Evolutionary conservation across 2,113 vertebrate species (phyloP), one percentile per base, ranked within the genome.

Genomic region (Catagonus wagneri): DNA sequence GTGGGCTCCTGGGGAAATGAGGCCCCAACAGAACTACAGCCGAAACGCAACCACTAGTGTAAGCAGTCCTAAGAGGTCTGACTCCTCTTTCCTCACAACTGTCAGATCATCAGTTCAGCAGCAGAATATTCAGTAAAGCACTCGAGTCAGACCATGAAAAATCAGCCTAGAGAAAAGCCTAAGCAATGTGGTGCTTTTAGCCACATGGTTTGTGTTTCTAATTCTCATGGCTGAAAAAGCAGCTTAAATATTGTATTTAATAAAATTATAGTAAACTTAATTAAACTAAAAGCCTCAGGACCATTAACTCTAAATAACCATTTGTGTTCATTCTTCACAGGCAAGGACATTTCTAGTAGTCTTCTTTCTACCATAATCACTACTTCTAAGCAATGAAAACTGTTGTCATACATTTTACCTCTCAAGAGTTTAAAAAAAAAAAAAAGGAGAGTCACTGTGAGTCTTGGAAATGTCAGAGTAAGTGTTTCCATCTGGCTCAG

Each of bases 201-300:
- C 66, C 20, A 92, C 22, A 50, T 29, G n/a, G 32, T 44, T 69
- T 76, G 54, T 44, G 61, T 56, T 74, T 89, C 36, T 76, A 76
- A 80, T 69, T 36, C 79, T 74, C 34, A 25, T 63, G 11, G 56
- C 19, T 90, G 11, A 88, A 80, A 90, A 50, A 36, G 78, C 25
- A 90, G 61, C 32, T 50, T 84, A 86, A 74, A 79, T 63, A 29
- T 8, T 58, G 20, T 78, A 69, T 83, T 81, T 89, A 56, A 81
- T 61, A 9, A 71, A 90, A 90, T n/a, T 34, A 61, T 22, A 93
- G 32, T 19, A 89, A 94, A 79, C 65, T 86, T 78, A 89, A 92
- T 13, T 11, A 54, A 83, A 69, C 23, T 36, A 91, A 92, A 87
- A 13, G 20, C 83, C 32, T 79, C 69, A 44, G 12, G 32, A 12